Evolutionary conservation across 2,888 invertebrate species (phyloP).

Genomic region (Oscheius sp.): DNA sequence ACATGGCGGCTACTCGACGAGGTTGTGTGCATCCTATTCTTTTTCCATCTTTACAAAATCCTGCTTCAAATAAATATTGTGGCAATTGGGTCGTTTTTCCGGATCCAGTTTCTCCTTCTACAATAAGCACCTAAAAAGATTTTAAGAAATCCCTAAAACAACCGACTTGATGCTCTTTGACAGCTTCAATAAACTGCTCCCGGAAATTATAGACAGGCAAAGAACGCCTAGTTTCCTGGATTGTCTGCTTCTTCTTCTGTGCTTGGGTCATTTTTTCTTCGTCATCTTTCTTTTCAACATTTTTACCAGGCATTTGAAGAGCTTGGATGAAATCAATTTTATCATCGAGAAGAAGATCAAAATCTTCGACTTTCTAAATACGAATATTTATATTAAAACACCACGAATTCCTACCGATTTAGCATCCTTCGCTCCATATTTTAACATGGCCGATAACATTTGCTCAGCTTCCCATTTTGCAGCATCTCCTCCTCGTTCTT

Average conservation of each 20-base stretch:
- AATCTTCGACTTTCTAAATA: slow-evolving; percentile 79
- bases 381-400: background rate
- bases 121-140: slow-evolving; percentile 68
- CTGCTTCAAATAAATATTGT: slow-evolving; percentile 77
- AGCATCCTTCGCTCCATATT: slow-evolving; percentile 55
- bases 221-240: slow-evolving; percentile 90
- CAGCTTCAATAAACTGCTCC: slow-evolving; percentile 88
- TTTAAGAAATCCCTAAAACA: background rate
- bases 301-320: slow-evolving; percentile 76
- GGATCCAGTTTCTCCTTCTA: slow-evolving; percentile 81
- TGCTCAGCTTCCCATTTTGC: slow-evolving; percentile 58
- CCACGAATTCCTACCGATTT: slow-evolving; percentile 35
- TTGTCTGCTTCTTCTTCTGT: slow-evolving; percentile 76
- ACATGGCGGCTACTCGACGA: slow-evolving; percentile 98
- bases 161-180: slow-evolving; percentile 79
- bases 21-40: slow-evolving; percentile 97
- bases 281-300: slow-evolving; percentile 59
- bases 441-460: slow-evolving; percentile 45
- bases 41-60: slow-evolving; percentile 80
- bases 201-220: slow-evolving; percentile 93
- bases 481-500: slow-evolving; percentile 53
- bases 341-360: slow-evolving; percentile 90
- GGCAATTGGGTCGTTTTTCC: slow-evolving; percentile 79
- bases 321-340: slow-evolving; percentile 95
- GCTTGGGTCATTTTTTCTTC: slow-evolving; percentile 56